Conservation (phyloP, 2,888 invertebrate genomes). For the Apamea anceps region DNA sequence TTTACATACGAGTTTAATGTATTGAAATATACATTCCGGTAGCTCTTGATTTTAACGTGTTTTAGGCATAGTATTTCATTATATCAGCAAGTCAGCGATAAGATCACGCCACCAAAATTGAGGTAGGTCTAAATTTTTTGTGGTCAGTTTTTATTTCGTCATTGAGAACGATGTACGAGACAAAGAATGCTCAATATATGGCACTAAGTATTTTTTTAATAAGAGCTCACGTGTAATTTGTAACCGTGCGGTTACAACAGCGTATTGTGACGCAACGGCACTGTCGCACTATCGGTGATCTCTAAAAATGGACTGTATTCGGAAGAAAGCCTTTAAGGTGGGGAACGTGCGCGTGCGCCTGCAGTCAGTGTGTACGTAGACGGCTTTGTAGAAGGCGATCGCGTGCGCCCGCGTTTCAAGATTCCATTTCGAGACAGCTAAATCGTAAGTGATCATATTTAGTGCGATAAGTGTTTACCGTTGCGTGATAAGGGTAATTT, state of each 20-base stretch:
- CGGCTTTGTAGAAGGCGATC: constrained; percentile 66
- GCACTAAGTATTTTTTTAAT: constrained; percentile 1
- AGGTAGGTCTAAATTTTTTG: background rate
- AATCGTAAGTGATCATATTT: constrained; percentile 71
- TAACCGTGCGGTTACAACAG: constrained; percentile 51
- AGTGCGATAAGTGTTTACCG: constrained; percentile 61
- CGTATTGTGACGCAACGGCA: constrained; percentile 60
- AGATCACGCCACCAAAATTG: background rate
- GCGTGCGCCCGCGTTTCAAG: constrained; percentile 72
- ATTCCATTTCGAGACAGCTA: constrained; percentile 65
- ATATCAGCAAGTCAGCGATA: background rate
- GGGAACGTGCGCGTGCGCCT: constrained; percentile 65
- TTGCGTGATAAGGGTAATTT: constrained; percentile 52
- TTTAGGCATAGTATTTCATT: background rate
- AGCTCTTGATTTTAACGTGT: background rate
- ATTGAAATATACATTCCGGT: background rate
- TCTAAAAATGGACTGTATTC: constrained; percentile 69
- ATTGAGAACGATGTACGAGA: background rate
- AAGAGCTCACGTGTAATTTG: constrained; percentile 27
- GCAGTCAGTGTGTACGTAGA: constrained; percentile 72
- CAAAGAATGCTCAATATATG: constrained; percentile 10
- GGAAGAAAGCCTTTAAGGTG: constrained; percentile 73
- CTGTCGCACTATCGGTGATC: constrained; percentile 67
- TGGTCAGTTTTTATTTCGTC: constrained; percentile 4
- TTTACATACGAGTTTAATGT: background rate